phyloP scores from a whole-genome alignment of 2,113 vertebrate species.

The Spermophilus dauricus region DNA sequence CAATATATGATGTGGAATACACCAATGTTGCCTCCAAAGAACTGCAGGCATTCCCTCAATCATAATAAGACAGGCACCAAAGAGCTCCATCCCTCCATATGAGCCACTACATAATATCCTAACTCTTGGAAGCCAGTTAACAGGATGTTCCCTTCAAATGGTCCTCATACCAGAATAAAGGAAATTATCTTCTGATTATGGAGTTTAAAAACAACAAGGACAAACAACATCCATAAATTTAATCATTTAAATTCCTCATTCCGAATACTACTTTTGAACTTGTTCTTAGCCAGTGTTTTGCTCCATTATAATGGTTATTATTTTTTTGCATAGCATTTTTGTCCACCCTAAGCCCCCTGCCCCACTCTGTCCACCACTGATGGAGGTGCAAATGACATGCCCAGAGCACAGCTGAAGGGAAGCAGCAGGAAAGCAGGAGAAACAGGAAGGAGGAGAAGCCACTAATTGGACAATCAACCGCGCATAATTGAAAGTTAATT shows the following conservation, averaged over 20 bases:
- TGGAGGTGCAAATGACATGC: constrained; percentile 21
- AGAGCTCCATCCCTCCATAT: background rate
- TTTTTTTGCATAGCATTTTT: constrained; percentile 1
- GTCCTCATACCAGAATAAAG: background rate
- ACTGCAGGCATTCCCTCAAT: background rate
- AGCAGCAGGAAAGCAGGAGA: background rate
- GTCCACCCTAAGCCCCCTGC: background rate
- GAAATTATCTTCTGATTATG: constrained; percentile 19
- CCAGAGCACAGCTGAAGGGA: background rate
- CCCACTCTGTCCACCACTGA: background rate
- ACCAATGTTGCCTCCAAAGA: background rate
- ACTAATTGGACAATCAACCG: constrained; percentile 43
- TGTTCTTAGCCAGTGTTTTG: constrained; percentile 4
- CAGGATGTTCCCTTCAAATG: background rate
- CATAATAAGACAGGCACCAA: background rate
- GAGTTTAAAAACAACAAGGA: constrained; percentile 32
- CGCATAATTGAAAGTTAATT: constrained; percentile 57
- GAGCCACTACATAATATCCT: background rate
- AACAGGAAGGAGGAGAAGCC: constrained; percentile 19
- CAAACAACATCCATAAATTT: background rate
- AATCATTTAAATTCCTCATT: constrained; percentile 26
- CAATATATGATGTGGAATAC: background rate
- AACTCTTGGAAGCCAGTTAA: background rate
- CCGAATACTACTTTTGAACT: constrained; percentile 31
- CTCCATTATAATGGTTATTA: background rate